Evolutionary conservation across 2,113 vertebrate genomes (phyloP), one percentile per base, ranked within the genome.

Genomic region (Cercocebus atys): DNA sequence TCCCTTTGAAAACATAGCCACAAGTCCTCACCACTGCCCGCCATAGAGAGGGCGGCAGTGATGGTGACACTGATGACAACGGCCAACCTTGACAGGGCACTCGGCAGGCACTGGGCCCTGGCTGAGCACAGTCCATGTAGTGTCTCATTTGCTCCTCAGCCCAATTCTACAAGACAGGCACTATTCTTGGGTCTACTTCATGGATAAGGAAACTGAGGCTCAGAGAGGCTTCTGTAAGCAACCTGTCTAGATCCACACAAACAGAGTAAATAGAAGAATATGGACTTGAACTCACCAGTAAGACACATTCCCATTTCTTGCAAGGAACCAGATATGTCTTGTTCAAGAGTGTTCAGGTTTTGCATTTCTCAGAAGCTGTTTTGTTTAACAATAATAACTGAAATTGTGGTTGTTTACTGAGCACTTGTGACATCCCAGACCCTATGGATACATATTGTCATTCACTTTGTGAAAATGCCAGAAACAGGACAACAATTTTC

Each of bases 111-210:
- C 7, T 35, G 16, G 52, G 64, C n/a, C 11, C 45, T 7, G 9
- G 68, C 68, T 14, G 1, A 18, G 20, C 27, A 4, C 50, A 72
- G 10, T 32, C 12, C 5, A 4, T 1, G 11, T 17, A 11, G 4
- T 2, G 8, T n/a, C 35, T 75, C 22, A 45, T 22, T 20, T n/a
- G 81, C 18, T 50, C 17, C n/a, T 59, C 7, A 5, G 2, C 13
- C 1, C 30, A 47, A 13, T n/a, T 50, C 4, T 3, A 22, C 4
- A 57, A 79, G 78, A 38, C 14, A 52, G 50, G 32, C 9, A 8
- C 25, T 17, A 20, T 35, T 40, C 52, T 73, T 30, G 61, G n/a
- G 30, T 45, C 85, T 47, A 75, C 59, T 35, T 75, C 45, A 18
- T 43, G 35, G 75, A 76, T 22, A 76, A 57, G 32, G 23, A 68